Evolutionary conservation across 2,888 invertebrate genomes (phyloP).

Genomic region (Cephonodes hylas): DNA sequence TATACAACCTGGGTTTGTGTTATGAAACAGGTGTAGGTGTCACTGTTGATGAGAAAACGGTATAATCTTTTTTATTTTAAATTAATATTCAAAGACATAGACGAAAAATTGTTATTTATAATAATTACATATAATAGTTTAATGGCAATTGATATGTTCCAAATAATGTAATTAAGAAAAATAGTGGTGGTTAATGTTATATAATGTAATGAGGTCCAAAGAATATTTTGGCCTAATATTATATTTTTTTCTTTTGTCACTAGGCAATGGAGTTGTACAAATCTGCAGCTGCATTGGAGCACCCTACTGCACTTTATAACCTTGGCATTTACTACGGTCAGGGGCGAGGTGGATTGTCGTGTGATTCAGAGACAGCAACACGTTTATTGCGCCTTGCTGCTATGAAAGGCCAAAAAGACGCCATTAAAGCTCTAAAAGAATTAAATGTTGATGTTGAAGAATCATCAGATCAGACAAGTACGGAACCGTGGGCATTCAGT

Average conservation of each 20-base stretch:
- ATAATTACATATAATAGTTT: too few species aligned
- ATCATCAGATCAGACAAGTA: slow-evolving; percentile 31
- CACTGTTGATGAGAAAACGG: slow-evolving; percentile 78
- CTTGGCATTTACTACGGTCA: slow-evolving; percentile 85
- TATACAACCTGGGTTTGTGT: slow-evolving; percentile 85
- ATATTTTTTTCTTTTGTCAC: slow-evolving; percentile 17
- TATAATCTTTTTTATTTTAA: too few species aligned
- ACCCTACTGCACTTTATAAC: slow-evolving; percentile 85
- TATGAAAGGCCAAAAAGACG: slow-evolving; percentile 81
- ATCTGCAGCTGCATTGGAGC: slow-evolving; percentile 83
- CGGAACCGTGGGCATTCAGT: slow-evolving; percentile 42
- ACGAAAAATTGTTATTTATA: too few species aligned
- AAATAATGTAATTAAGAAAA: too few species aligned
- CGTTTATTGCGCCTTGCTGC: slow-evolving; percentile 79
- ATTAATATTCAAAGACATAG: too few species aligned
- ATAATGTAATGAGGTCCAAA: too few species aligned
- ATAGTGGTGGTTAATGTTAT: too few species aligned
- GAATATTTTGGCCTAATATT: too few species aligned
- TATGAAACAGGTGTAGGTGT: slow-evolving; percentile 86
- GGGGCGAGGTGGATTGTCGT: slow-evolving; percentile 81
- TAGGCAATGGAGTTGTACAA: slow-evolving; percentile 85
- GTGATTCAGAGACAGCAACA: slow-evolving; percentile 74
- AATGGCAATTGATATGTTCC: too few species aligned
- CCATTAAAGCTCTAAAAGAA: slow-evolving; percentile 73
- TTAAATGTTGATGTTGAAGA: slow-evolving; percentile 48